Conservation (phyloP, 2,888 invertebrate species). For the Hypomecis atomaria region DNA sequence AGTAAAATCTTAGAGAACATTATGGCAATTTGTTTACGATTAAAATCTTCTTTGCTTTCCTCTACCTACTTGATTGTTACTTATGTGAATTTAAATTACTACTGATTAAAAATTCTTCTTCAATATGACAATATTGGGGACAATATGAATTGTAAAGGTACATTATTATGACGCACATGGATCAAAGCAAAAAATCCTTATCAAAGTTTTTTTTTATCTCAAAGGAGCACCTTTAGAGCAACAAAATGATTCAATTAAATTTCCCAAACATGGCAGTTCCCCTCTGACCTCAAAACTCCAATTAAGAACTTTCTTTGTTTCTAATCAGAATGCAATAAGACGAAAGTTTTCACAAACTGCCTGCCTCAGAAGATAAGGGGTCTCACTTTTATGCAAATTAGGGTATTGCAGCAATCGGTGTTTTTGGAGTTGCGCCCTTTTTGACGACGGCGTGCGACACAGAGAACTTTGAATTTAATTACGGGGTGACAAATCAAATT, state of each 20-base stretch:
- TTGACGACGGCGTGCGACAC: slow-evolving; percentile 14
- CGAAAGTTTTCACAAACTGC: slow-evolving; percentile 79
- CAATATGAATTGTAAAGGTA: no score
- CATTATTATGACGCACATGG: no score
- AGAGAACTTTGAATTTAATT: slow-evolving; percentile 8
- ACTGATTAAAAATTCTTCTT: no score
- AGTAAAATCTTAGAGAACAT: neutral
- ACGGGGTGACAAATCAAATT: slow-evolving; percentile 6
- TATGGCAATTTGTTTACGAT: no score
- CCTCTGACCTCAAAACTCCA: slow-evolving; percentile 66
- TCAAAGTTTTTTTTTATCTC: no score
- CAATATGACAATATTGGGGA: no score
- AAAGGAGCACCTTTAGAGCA: no score
- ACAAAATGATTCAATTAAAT: neutral
- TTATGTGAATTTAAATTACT: no score
- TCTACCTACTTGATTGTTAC: no score
- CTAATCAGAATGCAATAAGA: slow-evolving; percentile 78
- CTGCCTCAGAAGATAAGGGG: slow-evolving; percentile 78
- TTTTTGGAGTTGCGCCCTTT: slow-evolving; percentile 59
- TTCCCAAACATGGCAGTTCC: slow-evolving; percentile 43
- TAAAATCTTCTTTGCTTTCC: no score
- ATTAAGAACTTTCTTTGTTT: slow-evolving; percentile 51
- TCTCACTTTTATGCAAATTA: slow-evolving; percentile 78
- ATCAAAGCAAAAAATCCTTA: no score
- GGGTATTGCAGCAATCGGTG: slow-evolving; percentile 57